These are phyloP conservation scores for Bombus waltoni DNA, from an alignment of 1,140 invertebrate genomes.

Conservation along the genomic window DNA sequence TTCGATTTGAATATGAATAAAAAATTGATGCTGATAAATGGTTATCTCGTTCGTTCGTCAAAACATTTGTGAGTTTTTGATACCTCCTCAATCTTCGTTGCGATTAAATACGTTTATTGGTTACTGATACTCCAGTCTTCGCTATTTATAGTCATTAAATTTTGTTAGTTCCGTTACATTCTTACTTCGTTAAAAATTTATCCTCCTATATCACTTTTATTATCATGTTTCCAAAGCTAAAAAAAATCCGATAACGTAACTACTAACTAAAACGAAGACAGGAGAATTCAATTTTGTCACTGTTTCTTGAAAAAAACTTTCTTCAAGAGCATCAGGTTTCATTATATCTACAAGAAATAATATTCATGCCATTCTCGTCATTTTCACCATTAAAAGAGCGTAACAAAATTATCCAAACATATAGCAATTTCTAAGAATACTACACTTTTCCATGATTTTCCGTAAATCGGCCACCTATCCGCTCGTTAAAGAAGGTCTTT, in stretches of 20 bases:
- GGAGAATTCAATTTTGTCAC: not conserved
- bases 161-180: too few relatives aligned
- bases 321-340: not conserved
- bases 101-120: not conserved
- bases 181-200: too few relatives aligned
- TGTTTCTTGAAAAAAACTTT: not conserved
- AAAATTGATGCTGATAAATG: not conserved
- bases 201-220: too few relatives aligned
- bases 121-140: not conserved
- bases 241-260: too few relatives aligned
- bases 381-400: not conserved
- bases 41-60: not conserved
- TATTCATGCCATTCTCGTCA: not conserved
- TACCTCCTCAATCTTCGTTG: not conserved
- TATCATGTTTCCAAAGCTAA: too few relatives aligned
- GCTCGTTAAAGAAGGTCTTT: conserved; percentile 20
- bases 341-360: not conserved
- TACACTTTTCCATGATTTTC: not conserved
- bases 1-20: not conserved
- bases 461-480: conserved; percentile 20
- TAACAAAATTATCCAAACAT: not conserved
- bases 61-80: not conserved
- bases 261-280: not conserved
- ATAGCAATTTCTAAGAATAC: not conserved
- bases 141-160: too few relatives aligned